Base-by-base conservation (phyloP, 2,888 invertebrate species). In the Clepsis dumicolana region DNA sequence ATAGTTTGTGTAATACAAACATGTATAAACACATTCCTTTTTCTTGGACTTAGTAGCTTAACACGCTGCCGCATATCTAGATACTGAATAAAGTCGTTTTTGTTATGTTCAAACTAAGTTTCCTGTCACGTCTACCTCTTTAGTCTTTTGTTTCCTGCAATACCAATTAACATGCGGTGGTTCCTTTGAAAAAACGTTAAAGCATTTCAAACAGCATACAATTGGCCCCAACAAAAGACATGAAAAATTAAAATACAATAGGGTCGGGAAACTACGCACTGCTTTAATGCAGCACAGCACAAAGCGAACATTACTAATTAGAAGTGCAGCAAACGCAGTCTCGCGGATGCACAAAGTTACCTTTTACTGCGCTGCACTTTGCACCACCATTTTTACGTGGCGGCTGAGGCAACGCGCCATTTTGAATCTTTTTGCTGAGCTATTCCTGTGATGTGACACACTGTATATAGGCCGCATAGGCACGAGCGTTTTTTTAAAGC, bases 261-360 rank as follows among this genome's bases (percentile, higher is more conserved):
- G 59, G 57, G 68, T 59, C 38, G 63, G 52, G 57, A 53, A 59
- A 21, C 32, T 32, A 64, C 63, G 63, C 63, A 68, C 59, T 41
- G 63, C 69, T 69, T 69, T 69, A 59, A 64, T 63, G 67, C 57
- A 50, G 63, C 41, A 63, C n/a, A n/a, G 10, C 35, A 63, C 63
- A 68, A 68, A 64, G 68, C 69, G 64, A 71, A 72, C 73, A 74
- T 74, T 77, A 80, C 85, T 87, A 88, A 88, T 88, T 88, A 87
- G 81, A 78, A 85, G 82, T 78, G 78, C 76, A 71, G 73, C 29
- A 61, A 65, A 62, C 62, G 69, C 69, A 71, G 61, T 44, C 57
- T 57, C 62, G 63, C 54, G 64, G 69, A 74, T 74, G 79, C 79
- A 79, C 78, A 81, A 81, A 83, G 82, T 83, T 78, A 79, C 81